Evolutionary conservation across 2,113 vertebrate species (phyloP).

Genomic region (Muntiacus reevesi): DNA sequence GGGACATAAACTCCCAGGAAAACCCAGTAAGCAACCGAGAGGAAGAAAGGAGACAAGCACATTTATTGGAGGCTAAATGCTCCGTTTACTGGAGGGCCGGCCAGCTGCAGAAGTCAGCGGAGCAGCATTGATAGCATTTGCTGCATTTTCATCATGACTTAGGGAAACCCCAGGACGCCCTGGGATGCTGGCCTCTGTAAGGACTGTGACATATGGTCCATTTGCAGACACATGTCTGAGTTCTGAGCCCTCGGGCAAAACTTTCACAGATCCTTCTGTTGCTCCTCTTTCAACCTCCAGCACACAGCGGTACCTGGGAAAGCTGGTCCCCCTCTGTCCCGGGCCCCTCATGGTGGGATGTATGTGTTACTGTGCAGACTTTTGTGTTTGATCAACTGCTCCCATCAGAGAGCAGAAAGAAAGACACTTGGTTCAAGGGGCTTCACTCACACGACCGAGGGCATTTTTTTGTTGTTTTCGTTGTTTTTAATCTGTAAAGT

Average conservation of each 20-base stretch:
- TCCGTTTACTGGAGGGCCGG: not conserved
- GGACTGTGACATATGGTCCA: not conserved
- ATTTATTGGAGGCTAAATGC: not conserved
- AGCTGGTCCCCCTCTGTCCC: not conserved
- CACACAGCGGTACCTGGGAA: not conserved
- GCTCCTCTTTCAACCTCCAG: not conserved
- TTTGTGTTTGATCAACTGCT: not conserved
- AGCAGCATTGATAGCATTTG: not conserved
- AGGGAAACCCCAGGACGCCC: not conserved
- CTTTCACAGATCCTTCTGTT: not conserved
- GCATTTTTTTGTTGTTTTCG: rapidly evolving
- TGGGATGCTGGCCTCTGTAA: not conserved
- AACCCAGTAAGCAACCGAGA: not conserved
- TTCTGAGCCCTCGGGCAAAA: not conserved
- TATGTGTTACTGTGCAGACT: rapidly evolving
- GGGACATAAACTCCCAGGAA: rapidly evolving
- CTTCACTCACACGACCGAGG: rapidly evolving
- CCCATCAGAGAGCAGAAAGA: not conserved
- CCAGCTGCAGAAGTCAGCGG: not conserved
- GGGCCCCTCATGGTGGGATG: no score
- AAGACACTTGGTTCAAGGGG: no score
- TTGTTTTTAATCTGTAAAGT: not conserved
- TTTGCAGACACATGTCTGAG: conserved; percentile 38
- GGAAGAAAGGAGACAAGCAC: not conserved
- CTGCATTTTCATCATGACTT: not conserved